Evolutionary conservation across 2,888 invertebrate genomes (phyloP).

Genomic region (Calliopum simillimum): DNA sequence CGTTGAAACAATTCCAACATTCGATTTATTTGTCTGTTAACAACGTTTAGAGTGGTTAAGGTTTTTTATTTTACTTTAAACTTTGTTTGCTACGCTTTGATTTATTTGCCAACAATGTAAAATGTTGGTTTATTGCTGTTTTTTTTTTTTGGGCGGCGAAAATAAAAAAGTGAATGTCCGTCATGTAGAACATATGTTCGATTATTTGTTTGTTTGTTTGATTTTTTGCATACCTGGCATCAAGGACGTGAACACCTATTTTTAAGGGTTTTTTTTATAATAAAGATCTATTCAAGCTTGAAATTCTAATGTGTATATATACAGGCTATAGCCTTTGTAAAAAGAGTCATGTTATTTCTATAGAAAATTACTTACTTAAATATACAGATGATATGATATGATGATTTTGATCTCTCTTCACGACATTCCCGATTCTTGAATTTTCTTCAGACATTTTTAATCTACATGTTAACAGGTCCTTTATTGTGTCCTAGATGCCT

Average conservation of each 20-base stretch:
- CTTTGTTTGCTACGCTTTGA: conserved; percentile 22
- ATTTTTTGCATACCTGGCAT: not conserved
- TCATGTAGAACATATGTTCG: too few relatives aligned
- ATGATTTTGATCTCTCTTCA: too few relatives aligned
- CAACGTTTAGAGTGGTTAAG: conserved; percentile 16
- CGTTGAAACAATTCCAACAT: conserved; percentile 3
- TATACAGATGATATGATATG: too few relatives aligned
- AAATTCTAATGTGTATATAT: not conserved
- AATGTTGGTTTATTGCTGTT: not conserved
- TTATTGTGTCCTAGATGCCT: too few relatives aligned
- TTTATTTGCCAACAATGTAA: conserved; percentile 7
- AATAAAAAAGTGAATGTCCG: conserved; percentile 23
- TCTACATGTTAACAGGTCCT: too few relatives aligned
- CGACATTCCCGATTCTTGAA: too few relatives aligned
- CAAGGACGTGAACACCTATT: not conserved
- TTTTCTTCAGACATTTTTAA: too few relatives aligned
- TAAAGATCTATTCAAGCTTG: not conserved
- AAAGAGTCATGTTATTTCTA: too few relatives aligned
- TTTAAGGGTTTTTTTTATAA: not conserved
- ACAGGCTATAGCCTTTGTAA: too few relatives aligned
- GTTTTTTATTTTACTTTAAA: too few relatives aligned
- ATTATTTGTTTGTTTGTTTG: not conserved
- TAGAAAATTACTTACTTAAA: too few relatives aligned
- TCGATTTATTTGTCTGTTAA: not conserved
- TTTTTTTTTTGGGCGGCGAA: not conserved